These are phyloP conservation scores for Enteromius trimaculatus DNA, from an alignment of 2,797 vertebrate species.

Conservation along the genomic window DNA sequence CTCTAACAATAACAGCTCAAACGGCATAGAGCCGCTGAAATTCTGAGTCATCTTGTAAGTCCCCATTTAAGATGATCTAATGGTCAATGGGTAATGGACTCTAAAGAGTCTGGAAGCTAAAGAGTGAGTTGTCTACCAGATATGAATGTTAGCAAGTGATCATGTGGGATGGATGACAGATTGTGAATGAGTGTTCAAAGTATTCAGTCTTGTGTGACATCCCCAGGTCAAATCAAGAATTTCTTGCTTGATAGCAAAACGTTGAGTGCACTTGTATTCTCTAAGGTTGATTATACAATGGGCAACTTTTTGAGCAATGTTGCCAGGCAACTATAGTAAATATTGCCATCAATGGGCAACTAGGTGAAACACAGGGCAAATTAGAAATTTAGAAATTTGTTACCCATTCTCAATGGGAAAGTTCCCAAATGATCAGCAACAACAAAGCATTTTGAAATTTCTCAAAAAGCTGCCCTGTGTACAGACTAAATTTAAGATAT, in stretches of 20 bases:
- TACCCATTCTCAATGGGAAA: too few relatives aligned
- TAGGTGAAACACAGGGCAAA: too few relatives aligned
- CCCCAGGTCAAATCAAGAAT: not conserved
- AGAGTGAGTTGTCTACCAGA: slow-evolving; percentile 35
- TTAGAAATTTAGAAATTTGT: too few relatives aligned
- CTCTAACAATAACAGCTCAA: slow-evolving; percentile 11
- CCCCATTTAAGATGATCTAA: slow-evolving; percentile 50
- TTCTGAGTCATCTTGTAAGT: slow-evolving; percentile 49
- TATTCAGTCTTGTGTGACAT: not conserved
- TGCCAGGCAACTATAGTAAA: too few relatives aligned
- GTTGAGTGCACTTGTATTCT: not conserved
- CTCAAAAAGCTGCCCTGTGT: too few relatives aligned
- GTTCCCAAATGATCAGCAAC: too few relatives aligned
- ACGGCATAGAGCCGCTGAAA: not conserved
- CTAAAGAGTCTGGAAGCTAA: slow-evolving; percentile 38
- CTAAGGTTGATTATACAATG: not conserved
- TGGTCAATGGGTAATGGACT: slow-evolving; percentile 42
- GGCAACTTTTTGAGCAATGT: too few relatives aligned
- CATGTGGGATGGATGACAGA: slow-evolving; percentile 25
- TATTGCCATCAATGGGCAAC: too few relatives aligned
- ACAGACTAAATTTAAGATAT: not conserved
- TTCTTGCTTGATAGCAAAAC: not conserved
- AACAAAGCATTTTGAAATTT: too few relatives aligned
- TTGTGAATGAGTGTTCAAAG: slow-evolving; percentile 14
- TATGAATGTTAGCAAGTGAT: slow-evolving; percentile 24